Evolutionary conservation across 37 sponge, comb jelly and placozoan genomes (phyloP), one percentile per base, ranked within the genome.

Genomic region (Aplysina aerophoba): DNA sequence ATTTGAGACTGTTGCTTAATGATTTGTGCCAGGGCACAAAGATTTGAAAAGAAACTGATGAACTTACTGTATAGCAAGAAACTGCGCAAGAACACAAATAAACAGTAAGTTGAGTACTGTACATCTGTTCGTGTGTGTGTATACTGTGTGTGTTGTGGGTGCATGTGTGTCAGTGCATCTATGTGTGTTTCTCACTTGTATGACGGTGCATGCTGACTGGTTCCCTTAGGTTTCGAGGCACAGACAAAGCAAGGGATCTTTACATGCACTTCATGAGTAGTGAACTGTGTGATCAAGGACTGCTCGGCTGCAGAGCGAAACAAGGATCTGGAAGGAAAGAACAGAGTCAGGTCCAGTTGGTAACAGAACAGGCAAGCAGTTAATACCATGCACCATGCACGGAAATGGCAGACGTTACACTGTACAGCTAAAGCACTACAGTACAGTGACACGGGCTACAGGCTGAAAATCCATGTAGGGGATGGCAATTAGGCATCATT

Each of bases 201-300:
- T 12, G 64, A 44, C 2, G 41, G 14, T 25, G 73, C 6, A 11
- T 8, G 50, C 50, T 66, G 81, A 57, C 81, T 33, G 54, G 6
- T 31, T 84, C 36, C 21, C 56, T 68, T 68, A 17, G n/a, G 13
- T 69, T 64, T 59, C 27, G 31, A 59, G 21, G 79, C 33, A n/a
- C 92, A 91, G 3, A 89, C 78, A 40, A 89, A 94, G 72, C 95
- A 94, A 14, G 95, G 90, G 33, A 94, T 91, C 25, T 59, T 77
- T 24, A 87, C 37, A 22, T 86, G 81, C n/a, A 83, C n/a, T 53
- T 30, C 35, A 27, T 58, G 13, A 53, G 79, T 73, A 15, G 62
- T 28, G 50, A 59, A 93, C 38, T 59, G 27, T 38, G 34, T 20
- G 44, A 93, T 69, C 38, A 89, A 50, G 15, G 54, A 55, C 13